Conservation (phyloP, 1,140 invertebrate genomes). For the Ephestia elutella region DNA sequence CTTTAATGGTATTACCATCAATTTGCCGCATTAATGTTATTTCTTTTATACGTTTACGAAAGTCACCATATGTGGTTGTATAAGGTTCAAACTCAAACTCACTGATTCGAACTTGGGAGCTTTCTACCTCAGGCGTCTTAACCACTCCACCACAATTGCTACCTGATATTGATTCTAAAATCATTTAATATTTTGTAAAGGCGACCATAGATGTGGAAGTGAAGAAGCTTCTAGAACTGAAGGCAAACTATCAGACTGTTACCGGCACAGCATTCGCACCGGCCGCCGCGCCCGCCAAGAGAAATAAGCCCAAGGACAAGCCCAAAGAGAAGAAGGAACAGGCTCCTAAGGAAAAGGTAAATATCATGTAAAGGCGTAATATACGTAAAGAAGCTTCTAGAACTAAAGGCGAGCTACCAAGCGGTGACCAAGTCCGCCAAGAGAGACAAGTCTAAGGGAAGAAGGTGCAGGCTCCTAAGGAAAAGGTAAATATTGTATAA, state of each 20-base stretch:
- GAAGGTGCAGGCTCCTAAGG: slow-evolving; percentile 25
- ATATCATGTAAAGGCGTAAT: no score
- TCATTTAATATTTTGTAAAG: slow-evolving; percentile 30
- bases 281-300: slow-evolving; percentile 43
- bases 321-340: slow-evolving; percentile 59
- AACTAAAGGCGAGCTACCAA: slow-evolving; percentile 88
- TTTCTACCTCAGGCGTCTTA: no score
- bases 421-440: slow-evolving; percentile 66
- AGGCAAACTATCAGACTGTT: slow-evolving; percentile 84
- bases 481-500: no score
- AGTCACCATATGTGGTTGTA: no score
- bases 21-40: no score
- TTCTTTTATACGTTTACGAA: no score
- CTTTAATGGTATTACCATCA: no score
- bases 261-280: slow-evolving; percentile 81
- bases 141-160: no score
- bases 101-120: no score
- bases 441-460: slow-evolving; percentile 41
- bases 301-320: slow-evolving; percentile 37
- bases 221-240: slow-evolving; percentile 83
- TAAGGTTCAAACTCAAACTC: no score
- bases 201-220: slow-evolving; percentile 81
- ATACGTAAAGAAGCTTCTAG: slow-evolving; percentile 69
- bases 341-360: background rate
- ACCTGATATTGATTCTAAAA: background rate